phyloP scores from a whole-genome alignment of 1,140 invertebrate species.

The Achatina immaculata region DNA sequence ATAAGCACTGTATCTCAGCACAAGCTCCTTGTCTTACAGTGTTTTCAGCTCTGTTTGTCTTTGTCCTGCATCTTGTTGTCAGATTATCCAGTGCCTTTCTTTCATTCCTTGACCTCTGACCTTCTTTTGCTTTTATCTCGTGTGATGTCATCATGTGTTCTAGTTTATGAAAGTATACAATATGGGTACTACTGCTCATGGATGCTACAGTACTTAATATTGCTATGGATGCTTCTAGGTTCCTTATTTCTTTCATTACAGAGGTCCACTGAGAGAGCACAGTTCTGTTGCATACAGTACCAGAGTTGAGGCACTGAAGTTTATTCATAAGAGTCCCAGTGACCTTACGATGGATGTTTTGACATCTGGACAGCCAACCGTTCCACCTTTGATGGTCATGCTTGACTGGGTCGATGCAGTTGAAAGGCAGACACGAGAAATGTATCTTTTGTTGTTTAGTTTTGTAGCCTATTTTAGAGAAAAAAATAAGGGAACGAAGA shows the following conservation, averaged over 20 bases:
- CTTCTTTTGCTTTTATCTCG: too few relatives aligned
- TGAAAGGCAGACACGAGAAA: constrained; percentile 7
- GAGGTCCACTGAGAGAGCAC: background rate
- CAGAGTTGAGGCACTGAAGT: background rate
- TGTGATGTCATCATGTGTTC: too few relatives aligned
- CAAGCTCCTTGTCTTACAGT: too few relatives aligned
- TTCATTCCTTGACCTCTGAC: too few relatives aligned
- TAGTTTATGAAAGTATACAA: too few relatives aligned
- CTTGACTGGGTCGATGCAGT: constrained; percentile 7
- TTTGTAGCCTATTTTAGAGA: background rate
- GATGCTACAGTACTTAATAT: too few relatives aligned
- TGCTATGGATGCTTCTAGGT: too few relatives aligned
- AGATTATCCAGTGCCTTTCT: too few relatives aligned
- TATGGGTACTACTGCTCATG: too few relatives aligned
- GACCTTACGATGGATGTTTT: background rate
- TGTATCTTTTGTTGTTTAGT: constrained; percentile 2
- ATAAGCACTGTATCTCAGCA: too few relatives aligned
- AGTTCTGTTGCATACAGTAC: background rate
- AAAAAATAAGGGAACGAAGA: background rate
- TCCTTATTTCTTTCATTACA: background rate
- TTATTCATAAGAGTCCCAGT: background rate
- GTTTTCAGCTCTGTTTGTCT: too few relatives aligned
- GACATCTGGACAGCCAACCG: background rate
- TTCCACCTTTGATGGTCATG: background rate
- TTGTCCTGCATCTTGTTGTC: too few relatives aligned